Base-by-base conservation (phyloP, 2,888 invertebrate species). In the Tillus elongatus region DNA sequence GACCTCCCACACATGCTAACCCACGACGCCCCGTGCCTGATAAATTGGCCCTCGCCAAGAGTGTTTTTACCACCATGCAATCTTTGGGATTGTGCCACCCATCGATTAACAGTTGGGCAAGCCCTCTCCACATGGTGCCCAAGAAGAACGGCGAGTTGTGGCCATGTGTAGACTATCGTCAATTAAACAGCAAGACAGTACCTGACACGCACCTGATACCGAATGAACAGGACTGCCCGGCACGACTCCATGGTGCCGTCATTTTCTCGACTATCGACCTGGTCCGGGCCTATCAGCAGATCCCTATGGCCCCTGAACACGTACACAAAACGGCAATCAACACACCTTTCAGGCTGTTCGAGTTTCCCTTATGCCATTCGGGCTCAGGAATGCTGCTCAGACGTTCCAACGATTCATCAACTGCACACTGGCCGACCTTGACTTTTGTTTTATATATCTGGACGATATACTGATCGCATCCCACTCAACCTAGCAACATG, bases 121-220 rank as follows among this genome's bases (percentile, higher is more conserved):
- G n/a, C n/a, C n/a, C n/a, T n/a, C n/a, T n/a, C n/a, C n/a, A n/a
- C n/a, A n/a, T n/a, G n/a, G n/a, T n/a, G n/a, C 3, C 34, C 4
- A 58, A 57, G 37, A 38, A 37, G 14, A 34, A 46, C 4, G 46
- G 45, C 1, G 35, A 37, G 2, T 54, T 51, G 53, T 35, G 56
- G 41, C 56, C 46, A 51, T 68, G 68, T 58, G 67, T 41, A 0
- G 56, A 62, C 26, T 60, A 55, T 31, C 42, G 58, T 0, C 15
- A 13, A 1, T 39, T 63, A 0, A 63, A 60, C 30, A 36, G 43
- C 0, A 33, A 33, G 1, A 65, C 61, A 0, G 37, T 53, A 1
- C 57, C 58, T 0, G 60, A 64, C 42, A 33, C 52, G 2, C 61
- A 61, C 37, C 60, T 61, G 0, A 42, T 60, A 29, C 4, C 6